phyloP scores from a whole-genome alignment of 2,888 invertebrate species.

The Cephalotes varians region DNA sequence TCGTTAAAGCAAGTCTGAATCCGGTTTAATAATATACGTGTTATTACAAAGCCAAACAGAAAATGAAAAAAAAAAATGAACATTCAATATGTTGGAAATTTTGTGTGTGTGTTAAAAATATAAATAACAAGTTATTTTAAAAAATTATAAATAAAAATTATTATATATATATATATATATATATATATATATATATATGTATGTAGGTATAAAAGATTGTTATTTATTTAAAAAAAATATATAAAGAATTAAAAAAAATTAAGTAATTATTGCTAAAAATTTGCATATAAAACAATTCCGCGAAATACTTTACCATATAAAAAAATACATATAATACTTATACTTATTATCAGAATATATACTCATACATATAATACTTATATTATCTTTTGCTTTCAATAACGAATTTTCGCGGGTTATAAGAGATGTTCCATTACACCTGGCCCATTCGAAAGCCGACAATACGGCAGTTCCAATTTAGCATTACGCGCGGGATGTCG shows the following conservation, averaged over 20 bases:
- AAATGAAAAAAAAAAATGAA: too few relatives aligned
- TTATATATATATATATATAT: too few relatives aligned
- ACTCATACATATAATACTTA: neutral
- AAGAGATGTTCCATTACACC: conserved; percentile 23
- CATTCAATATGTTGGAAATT: too few relatives aligned
- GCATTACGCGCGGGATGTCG: conserved; percentile 34
- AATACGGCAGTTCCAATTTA: conserved; percentile 19
- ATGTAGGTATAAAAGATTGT: neutral
- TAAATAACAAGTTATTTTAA: too few relatives aligned
- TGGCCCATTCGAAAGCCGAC: neutral
- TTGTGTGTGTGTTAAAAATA: too few relatives aligned
- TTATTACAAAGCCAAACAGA: neutral
- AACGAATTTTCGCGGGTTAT: neutral
- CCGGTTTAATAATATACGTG: neutral
- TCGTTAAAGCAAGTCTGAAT: neutral
- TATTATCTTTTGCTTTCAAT: neutral
- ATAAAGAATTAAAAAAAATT: too few relatives aligned
- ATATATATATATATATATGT: too few relatives aligned
- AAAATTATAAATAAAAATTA: too few relatives aligned
- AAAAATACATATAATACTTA: neutral
- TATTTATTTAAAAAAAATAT: neutral
- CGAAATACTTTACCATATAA: neutral
- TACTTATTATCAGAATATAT: too few relatives aligned
- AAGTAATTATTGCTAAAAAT: too few relatives aligned
- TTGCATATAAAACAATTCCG: neutral